Base-by-base conservation (phyloP, 2,797 vertebrate genomes). In the Mormyrus proboscirostris region DNA sequence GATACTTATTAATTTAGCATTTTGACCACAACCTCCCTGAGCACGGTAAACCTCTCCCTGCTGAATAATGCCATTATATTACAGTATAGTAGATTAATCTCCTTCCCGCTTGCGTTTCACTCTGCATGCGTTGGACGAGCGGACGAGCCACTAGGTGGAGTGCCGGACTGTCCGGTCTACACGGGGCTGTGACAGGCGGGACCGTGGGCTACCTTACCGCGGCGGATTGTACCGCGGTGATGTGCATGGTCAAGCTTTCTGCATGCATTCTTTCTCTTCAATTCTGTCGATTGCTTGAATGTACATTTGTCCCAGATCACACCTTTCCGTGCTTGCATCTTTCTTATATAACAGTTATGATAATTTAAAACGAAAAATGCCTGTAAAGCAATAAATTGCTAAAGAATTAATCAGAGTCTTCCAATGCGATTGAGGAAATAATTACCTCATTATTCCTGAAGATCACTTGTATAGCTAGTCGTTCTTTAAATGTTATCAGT, bases 171-270 rank as follows among this genome's bases (percentile, higher is more conserved):
- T 47, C 16, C 44, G n/a, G 19, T 84, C n/a, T 38, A 22, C n/a
- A 10, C 19, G 33, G 82, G 14, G 38, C 38, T 25, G 19, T 47
- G 59, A 22, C n/a, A 62, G 59, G 59, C 8, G 22, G 59, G n/a
- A 62, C 7, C 22, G 59, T 25, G 59, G 59, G 7, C 25, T 25
- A 62, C 59, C 22, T 22, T 22, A 59, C 57, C 57, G 57, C 2
- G 57, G n/a, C 0, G 19, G 57, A 59, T 59, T 59, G 51, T 50
- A 47, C 93, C 87, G 92, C 92, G 94, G 95, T 94, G 92, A 93
- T 93, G 93, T 94, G 95, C 95, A 95, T 95, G 95, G 92, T 92
- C 93, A 91, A 93, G 83, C 90, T 82, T 83, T 94, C 90, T 95
- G 95, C 95, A 96, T 92, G 95, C 93, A 93, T 91, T 92, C 88